Evolutionary conservation across 1,140 invertebrate species (phyloP).

Genomic region (Tetramorium simillimum): DNA sequence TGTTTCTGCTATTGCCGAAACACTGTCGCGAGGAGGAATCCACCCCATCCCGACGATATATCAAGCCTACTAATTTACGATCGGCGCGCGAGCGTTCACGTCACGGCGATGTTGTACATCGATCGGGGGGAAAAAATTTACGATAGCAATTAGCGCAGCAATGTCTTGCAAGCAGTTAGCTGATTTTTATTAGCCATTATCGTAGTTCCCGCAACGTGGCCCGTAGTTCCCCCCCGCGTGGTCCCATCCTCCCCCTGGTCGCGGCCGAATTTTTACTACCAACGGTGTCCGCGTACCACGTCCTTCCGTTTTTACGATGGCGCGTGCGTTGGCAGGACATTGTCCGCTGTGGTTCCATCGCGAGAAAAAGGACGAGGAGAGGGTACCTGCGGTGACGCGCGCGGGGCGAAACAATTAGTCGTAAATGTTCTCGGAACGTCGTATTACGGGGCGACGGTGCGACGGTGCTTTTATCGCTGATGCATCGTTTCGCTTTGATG

Average conservation of each 20-base stretch:
- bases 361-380: too few relatives aligned
- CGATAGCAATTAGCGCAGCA: conserved; percentile 69
- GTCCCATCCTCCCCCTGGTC: background rate
- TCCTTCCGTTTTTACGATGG: conserved; percentile 62
- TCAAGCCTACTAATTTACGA: conserved; percentile 43
- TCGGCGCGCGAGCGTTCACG: background rate
- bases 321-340: conserved; percentile 7
- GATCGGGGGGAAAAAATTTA: conserved; percentile 66
- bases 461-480: conserved; percentile 53
- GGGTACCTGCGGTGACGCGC: conserved; percentile 36
- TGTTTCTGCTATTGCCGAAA: background rate
- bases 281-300: conserved; percentile 45
- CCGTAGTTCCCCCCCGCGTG: too few relatives aligned
- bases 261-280: conserved; percentile 67
- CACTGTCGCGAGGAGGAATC: background rate
- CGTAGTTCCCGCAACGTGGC: conserved; percentile 25
- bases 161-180: conserved; percentile 69
- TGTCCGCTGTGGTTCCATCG: background rate
- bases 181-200: conserved; percentile 75
- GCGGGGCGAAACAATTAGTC: conserved; percentile 67
- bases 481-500: conserved; percentile 59
- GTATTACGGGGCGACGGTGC: conserved; percentile 39
- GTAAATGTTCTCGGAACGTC: conserved; percentile 57
- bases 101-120: background rate
- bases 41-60: background rate